These are phyloP conservation scores for Sturnira hondurensis DNA, from an alignment of 2,113 vertebrate genomes.

Conservation along the genomic window DNA sequence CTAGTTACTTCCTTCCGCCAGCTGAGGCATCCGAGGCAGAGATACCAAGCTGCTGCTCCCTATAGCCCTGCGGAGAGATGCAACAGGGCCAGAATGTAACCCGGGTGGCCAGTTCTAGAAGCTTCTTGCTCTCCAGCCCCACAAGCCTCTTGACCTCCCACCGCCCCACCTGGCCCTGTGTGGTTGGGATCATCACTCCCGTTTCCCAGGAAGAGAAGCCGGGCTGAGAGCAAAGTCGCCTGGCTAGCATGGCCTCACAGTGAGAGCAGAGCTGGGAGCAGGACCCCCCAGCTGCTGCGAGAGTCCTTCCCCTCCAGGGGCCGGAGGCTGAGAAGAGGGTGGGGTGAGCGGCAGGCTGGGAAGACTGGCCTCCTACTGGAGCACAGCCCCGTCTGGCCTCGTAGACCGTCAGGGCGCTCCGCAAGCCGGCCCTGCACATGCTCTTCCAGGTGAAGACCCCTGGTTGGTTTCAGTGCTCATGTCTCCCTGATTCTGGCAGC, in stretches of 20 bases:
- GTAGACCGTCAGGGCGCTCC: neutral
- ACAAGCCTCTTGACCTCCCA: neutral
- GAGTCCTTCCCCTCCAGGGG: too few relatives aligned
- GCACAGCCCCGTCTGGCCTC: fast-evolving
- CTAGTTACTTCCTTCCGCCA: neutral
- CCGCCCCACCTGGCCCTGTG: too few relatives aligned
- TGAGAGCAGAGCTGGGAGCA: too few relatives aligned
- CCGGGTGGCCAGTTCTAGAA: neutral
- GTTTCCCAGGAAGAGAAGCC: neutral
- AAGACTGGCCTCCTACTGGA: neutral
- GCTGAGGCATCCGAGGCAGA: neutral
- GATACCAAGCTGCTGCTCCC: too few relatives aligned
- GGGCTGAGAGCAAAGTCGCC: neutral
- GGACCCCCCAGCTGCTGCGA: too few relatives aligned
- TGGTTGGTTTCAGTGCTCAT: fast-evolving
- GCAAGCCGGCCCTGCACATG: neutral
- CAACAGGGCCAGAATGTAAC: fast-evolving
- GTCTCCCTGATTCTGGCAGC: neutral
- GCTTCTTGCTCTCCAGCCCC: neutral
- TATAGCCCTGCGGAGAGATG: fast-evolving
- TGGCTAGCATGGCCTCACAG: neutral
- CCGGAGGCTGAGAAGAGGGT: neutral
- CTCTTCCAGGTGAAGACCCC: fast-evolving
- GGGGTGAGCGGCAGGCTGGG: neutral
- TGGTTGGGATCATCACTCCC: neutral